phyloP scores from a whole-genome alignment of 1,140 invertebrate species.

The Stenopsyche tienmushanensis region DNA sequence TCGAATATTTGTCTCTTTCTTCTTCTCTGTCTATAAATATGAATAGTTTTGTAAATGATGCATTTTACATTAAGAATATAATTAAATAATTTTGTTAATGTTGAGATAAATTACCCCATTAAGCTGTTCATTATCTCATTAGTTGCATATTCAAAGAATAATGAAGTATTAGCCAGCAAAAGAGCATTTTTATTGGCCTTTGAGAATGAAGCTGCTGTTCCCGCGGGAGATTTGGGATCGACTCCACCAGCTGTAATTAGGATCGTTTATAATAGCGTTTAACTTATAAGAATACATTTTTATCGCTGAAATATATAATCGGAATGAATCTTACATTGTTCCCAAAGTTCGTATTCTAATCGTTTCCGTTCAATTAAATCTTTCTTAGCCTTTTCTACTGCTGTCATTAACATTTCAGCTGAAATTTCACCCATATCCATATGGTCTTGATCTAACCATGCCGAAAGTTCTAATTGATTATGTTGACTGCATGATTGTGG shows the following conservation, averaged over 20 bases:
- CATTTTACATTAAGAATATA: not conserved
- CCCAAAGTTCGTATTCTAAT: slow-evolving; percentile 77
- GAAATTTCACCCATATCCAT: slow-evolving; percentile 54
- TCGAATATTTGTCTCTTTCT: slow-evolving; percentile 74
- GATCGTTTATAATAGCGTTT: not conserved
- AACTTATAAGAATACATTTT: not conserved
- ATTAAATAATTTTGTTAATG: too few relatives aligned
- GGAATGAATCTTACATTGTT: slow-evolving; percentile 53
- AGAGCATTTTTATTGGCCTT: slow-evolving; percentile 83
- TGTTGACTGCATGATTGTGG: slow-evolving; percentile 75
- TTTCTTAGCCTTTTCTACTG: slow-evolving; percentile 72
- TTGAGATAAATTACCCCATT: slow-evolving; percentile 53
- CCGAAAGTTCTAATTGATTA: slow-evolving; percentile 61
- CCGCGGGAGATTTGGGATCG: slow-evolving; percentile 82
- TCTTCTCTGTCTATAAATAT: slow-evolving; percentile 51
- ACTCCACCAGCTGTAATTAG: slow-evolving; percentile 65
- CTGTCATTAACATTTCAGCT: slow-evolving; percentile 61
- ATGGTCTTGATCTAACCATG: slow-evolving; percentile 62
- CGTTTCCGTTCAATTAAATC: slow-evolving; percentile 70
- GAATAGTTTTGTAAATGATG: slow-evolving; percentile 7
- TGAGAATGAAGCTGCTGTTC: slow-evolving; percentile 83
- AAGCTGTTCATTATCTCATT: slow-evolving; percentile 76
- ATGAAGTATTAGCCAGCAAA: slow-evolving; percentile 79
- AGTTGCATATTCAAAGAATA: slow-evolving; percentile 85
- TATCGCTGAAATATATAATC: not conserved